Conservation (phyloP, 2,888 invertebrate genomes). For the Spilarctia lutea region DNA sequence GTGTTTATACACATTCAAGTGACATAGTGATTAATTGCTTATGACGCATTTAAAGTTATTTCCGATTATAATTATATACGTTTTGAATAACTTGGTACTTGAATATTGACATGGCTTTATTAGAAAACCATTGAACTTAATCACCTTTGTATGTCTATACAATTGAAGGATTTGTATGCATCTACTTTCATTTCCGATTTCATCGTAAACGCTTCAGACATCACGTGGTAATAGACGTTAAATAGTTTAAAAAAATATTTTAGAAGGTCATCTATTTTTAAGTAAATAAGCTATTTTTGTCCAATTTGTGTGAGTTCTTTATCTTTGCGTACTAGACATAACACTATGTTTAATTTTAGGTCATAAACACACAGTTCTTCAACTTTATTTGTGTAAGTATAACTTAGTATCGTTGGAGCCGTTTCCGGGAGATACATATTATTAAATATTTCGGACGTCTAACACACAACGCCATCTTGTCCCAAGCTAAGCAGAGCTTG, state of each 20-base stretch:
- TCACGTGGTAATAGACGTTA: too few species aligned
- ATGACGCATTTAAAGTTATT: conserved; percentile 39
- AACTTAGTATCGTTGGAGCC: too few species aligned
- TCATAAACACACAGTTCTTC: too few species aligned
- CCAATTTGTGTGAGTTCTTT: not conserved
- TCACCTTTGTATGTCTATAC: not conserved
- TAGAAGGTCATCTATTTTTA: too few species aligned
- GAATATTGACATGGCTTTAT: not conserved
- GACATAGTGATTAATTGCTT: conserved; percentile 50
- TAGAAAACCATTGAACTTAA: conserved; percentile 21
- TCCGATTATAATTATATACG: conserved; percentile 21
- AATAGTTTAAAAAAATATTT: too few species aligned
- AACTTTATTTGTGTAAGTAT: too few species aligned
- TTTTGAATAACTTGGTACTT: conserved; percentile 30
- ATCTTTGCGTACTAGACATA: not conserved
- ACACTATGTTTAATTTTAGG: too few species aligned
- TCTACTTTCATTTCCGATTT: not conserved
- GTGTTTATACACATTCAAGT: conserved; percentile 41
- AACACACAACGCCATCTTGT: too few species aligned
- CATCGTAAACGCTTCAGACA: not conserved
- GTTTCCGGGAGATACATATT: too few species aligned
- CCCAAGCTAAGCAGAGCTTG: too few species aligned
- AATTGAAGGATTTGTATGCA: not conserved
- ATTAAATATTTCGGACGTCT: too few species aligned
- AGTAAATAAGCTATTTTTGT: not conserved